Percentiles rank a stretch among this genome's conserved stretches.
Conservation (phyloP, 2,113 vertebrate species). For the rat (Rattus norvegicus) region GRCr8 NC_086037.1:46690001-46690500, state of each 20-base stretch:
- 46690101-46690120: background rate
- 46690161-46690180: background rate
- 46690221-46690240: background rate
- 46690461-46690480: background rate
- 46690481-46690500: no score
- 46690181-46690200: background rate
- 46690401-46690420: background rate
- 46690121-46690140: background rate
- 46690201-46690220: background rate
- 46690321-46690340: background rate
- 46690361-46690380: background rate
- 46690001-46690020: background rate
- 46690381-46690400: background rate
- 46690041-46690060: background rate
- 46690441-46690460: background rate
- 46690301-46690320: background rate
- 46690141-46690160: background rate
- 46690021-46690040: background rate
- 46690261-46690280: background rate
- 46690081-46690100: background rate
- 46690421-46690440: background rate
- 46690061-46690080: background rate
- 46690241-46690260: background rate
- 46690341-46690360: background rate
- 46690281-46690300: background rate